Evolutionary conservation across 2,113 vertebrate genomes (phyloP).

Genomic region (Ceuthmochares aereus): DNA sequence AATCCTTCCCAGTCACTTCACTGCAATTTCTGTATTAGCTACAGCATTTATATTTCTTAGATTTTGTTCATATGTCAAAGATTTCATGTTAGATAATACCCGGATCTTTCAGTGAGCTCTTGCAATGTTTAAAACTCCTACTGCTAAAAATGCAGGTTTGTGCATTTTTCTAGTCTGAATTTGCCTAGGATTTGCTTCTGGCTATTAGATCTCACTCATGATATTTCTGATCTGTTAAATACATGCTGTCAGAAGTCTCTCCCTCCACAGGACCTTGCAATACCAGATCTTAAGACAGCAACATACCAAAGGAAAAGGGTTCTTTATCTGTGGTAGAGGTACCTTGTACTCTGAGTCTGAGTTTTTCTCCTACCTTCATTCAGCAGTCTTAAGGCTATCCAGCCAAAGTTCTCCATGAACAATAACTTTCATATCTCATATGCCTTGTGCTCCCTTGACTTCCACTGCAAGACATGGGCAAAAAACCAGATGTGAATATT

Average conservation of each 20-base stretch:
- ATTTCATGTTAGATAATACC: background rate
- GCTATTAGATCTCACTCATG: background rate
- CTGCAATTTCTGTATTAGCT: background rate
- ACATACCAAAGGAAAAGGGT: background rate
- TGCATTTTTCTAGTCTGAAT: background rate
- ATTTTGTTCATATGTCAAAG: background rate
- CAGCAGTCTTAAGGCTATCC: background rate
- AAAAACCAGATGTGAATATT: background rate
- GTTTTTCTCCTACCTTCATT: background rate
- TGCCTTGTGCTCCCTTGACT: background rate
- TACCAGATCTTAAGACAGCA: background rate
- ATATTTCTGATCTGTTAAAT: background rate
- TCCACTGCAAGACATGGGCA: background rate
- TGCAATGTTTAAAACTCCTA: background rate
- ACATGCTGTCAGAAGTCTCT: background rate
- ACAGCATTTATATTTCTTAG: background rate
- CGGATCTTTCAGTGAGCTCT: background rate
- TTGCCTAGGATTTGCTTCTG: conserved; percentile 5
- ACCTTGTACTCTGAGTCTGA: background rate
- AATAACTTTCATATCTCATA: background rate
- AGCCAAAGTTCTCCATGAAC: background rate
- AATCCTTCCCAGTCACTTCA: background rate
- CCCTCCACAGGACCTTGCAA: background rate
- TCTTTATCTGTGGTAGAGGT: background rate
- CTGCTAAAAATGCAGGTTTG: background rate